Evolutionary conservation across 2,888 invertebrate genomes (phyloP).

Genomic region (Chelonus formosanus): DNA sequence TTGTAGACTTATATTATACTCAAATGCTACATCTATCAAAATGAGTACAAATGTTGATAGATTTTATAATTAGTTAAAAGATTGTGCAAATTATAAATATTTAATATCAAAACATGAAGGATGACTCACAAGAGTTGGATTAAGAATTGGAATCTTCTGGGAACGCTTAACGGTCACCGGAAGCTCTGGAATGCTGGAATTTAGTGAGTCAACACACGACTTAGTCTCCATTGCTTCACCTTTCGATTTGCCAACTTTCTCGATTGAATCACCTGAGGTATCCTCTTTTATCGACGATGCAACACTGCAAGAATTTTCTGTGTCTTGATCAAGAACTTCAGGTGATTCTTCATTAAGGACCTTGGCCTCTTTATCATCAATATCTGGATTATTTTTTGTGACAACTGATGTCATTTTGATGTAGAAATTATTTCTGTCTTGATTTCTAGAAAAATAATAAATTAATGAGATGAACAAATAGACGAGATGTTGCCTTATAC

Average conservation of each 20-base stretch:
- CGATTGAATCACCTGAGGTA: slow-evolving; percentile 22
- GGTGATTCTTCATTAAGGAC: slow-evolving; percentile 1
- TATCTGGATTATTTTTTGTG: slow-evolving; percentile 12
- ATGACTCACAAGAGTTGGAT: slow-evolving; percentile 34
- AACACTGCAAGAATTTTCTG: background rate
- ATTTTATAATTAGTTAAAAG: too few relatives aligned
- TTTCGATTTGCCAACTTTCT: background rate
- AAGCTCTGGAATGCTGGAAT: slow-evolving; percentile 24
- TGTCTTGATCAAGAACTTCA: background rate
- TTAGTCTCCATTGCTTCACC: slow-evolving; percentile 8
- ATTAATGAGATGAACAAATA: background rate
- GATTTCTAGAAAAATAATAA: background rate
- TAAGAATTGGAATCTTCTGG: slow-evolving; percentile 30
- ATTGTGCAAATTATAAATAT: too few relatives aligned
- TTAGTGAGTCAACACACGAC: slow-evolving; percentile 11
- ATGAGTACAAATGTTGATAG: too few relatives aligned
- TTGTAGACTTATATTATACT: too few relatives aligned
- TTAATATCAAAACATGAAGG: too few relatives aligned
- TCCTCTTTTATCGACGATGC: slow-evolving; percentile 5
- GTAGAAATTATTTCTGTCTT: background rate
- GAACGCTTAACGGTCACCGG: slow-evolving; percentile 22
- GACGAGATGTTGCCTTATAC: background rate
- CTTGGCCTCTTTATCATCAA: slow-evolving; percentile 30
- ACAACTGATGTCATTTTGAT: slow-evolving; percentile 15
- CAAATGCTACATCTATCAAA: too few relatives aligned